These are phyloP conservation scores for Mantis religiosa DNA, from an alignment of 2,888 invertebrate species.

Conservation along the genomic window DNA sequence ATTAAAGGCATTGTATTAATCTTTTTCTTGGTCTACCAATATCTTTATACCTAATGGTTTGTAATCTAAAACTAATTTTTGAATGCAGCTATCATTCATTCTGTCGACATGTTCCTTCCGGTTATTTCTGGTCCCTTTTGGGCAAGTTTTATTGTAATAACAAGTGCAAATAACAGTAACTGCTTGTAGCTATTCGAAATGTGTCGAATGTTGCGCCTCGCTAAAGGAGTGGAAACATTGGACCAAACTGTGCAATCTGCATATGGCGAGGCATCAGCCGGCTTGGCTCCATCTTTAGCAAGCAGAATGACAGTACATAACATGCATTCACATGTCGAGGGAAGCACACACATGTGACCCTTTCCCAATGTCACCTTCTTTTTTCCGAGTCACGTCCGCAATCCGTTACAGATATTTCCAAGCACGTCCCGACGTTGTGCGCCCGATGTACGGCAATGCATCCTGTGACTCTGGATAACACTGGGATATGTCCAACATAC, in stretches of 20 bases:
- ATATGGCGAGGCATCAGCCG: not conserved
- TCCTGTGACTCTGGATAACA: not conserved
- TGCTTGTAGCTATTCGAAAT: too few species aligned
- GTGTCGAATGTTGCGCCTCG: too few species aligned
- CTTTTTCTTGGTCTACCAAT: too few species aligned
- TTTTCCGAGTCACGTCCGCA: conserved; percentile 23
- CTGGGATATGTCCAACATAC: not conserved
- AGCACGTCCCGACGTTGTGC: conserved; percentile 15
- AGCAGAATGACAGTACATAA: not conserved
- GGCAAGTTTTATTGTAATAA: too few species aligned
- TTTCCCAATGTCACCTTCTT: not conserved
- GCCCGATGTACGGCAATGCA: not conserved
- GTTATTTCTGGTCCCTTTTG: too few species aligned
- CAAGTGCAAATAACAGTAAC: too few species aligned
- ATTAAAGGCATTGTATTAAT: too few species aligned
- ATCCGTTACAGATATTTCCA: conserved; percentile 24
- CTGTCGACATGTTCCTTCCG: too few species aligned
- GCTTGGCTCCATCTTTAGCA: not conserved
- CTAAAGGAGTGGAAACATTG: not conserved
- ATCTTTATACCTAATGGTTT: too few species aligned
- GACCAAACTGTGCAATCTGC: not conserved
- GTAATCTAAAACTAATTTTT: too few species aligned
- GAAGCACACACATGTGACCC: not conserved
- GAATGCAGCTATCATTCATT: too few species aligned
- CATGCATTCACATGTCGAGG: not conserved